A percentile compares a stretch with the other conserved stretches of the same genome.
These are phyloP conservation scores for Phyllostomus discolor DNA, from an alignment of 2,113 vertebrate genomes.

Conservation along the genomic window DNA sequence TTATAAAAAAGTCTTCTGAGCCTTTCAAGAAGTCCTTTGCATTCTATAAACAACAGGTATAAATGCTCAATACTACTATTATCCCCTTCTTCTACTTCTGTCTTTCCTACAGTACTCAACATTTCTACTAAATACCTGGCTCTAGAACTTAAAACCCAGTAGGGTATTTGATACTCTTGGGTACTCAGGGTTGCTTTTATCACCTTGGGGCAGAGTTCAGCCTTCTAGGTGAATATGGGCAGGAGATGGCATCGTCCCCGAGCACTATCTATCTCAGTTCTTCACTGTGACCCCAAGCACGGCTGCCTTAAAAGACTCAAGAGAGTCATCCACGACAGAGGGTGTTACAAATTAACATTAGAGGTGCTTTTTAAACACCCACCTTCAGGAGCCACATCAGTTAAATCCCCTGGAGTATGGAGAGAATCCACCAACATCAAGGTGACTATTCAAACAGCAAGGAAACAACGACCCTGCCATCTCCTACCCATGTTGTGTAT, in stretches of 20 bases:
- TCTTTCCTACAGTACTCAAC: neutral
- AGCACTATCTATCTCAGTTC: neutral
- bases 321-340: neutral
- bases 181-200: neutral
- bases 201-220: neutral
- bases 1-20: neutral
- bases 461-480: neutral
- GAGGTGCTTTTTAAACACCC: neutral
- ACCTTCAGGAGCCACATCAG: neutral
- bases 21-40: neutral
- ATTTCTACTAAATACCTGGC: neutral
- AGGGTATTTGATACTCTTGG: neutral
- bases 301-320: neutral
- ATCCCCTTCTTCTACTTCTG: neutral
- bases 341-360: neutral
- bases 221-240: neutral
- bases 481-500: neutral
- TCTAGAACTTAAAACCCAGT: neutral
- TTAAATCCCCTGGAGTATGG: neutral
- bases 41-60: neutral
- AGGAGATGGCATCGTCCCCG: neutral
- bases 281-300: neutral
- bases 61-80: neutral
- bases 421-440: neutral
- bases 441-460: neutral